Base-by-base conservation (phyloP, 2,113 vertebrate species). In the Rhinoderma darwinii region DNA sequence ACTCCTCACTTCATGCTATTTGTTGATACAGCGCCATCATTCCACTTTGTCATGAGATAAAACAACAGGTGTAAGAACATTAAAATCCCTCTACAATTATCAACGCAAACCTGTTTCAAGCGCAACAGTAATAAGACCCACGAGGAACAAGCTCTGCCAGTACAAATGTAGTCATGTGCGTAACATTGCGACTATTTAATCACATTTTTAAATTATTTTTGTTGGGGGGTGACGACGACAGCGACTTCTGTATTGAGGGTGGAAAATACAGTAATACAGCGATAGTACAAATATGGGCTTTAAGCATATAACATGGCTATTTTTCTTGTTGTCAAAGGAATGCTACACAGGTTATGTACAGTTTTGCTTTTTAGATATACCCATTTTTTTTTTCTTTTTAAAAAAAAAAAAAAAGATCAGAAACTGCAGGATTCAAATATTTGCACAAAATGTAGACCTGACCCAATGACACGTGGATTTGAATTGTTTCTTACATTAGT, bases 401-500 rank as follows among this genome's bases (percentile, higher is more conserved):
- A 66, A 37, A 37, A 37, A 20, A 70, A 35, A 66, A 37, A 37
- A 37, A 20, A 70, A 70, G 66, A 70, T 70, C 61, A 66, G 12
- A 66, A 66, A 30, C 11, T 14, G 32, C 30, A 37, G 18, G 39
- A 70, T 32, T 17, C 30, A 17, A 18, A 12, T 9, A 63, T 10
- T 35, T 6, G 12, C 63, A 7, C 2, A 72, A 72, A 41, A 25
- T 25, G 0, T 25, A 39, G 32, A 73, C 18, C 25, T 70, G 66
- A 35, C 68, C 63, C 27, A 27, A 4, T 37, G 68, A 73, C 82
- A 50, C 15, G 43, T 27, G 63, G 37, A 41, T 39, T 35, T 81
- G 68, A 73, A 83, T 51, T 43, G 32, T 82, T 82, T 82, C 68
- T 82, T 82, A 73, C 78, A 74, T 81, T 86, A 79, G 56, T 86